phyloP scores from a whole-genome alignment of 2,113 vertebrate genomes.

The Tragelaphus scriptus region DNA sequence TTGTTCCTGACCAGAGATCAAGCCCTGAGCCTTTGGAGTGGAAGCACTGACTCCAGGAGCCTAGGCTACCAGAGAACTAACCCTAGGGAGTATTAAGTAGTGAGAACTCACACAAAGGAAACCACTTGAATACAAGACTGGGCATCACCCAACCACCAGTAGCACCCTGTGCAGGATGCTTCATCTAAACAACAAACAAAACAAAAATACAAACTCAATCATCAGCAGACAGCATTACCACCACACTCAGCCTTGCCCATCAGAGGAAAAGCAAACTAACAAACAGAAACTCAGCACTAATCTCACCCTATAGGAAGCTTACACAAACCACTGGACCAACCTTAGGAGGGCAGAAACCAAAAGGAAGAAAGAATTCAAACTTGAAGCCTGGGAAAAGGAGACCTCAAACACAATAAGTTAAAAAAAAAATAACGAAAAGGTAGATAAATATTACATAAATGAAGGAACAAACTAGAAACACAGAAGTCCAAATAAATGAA shows the following conservation, averaged over 20 bases:
- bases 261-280: background rate
- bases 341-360: background rate
- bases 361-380: background rate
- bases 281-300: background rate
- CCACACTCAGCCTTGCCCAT: background rate
- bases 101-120: background rate
- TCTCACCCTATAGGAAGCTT: background rate
- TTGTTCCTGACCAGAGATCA: background rate
- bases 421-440: background rate
- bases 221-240: background rate
- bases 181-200: background rate
- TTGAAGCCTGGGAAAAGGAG: background rate
- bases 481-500: background rate
- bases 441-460: background rate
- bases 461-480: background rate
- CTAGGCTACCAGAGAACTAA: background rate
- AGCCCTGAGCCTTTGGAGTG: background rate
- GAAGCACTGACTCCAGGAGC: background rate
- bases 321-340: background rate
- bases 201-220: background rate
- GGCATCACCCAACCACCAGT: background rate
- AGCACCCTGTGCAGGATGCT: background rate
- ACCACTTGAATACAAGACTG: rapidly evolving
- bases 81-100: background rate
- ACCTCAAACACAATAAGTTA: background rate